These are phyloP conservation scores for Dicyrtoma fusca DNA, from an alignment of 2,888 invertebrate species.

Conservation along the genomic window DNA sequence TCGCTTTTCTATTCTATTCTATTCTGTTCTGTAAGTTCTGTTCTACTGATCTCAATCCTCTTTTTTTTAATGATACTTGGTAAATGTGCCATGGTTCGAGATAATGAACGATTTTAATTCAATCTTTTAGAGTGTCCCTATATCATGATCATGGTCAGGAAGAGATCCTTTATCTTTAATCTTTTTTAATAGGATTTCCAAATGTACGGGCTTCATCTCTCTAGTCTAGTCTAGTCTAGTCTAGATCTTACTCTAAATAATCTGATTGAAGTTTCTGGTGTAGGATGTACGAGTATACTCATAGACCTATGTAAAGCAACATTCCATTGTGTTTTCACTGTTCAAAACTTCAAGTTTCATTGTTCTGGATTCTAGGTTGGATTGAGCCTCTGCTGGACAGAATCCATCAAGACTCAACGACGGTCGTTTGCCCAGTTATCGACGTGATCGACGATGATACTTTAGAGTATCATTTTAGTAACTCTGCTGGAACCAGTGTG, in stretches of 20 bases:
- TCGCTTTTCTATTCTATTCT: no score
- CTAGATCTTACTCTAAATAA: no score
- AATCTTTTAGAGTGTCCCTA: no score
- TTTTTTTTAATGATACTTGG: not conserved
- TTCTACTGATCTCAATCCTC: not conserved
- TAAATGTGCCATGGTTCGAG: no score
- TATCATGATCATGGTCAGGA: not conserved
- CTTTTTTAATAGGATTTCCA: not conserved
- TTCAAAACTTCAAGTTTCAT: not conserved
- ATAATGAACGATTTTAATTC: no score
- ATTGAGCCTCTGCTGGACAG: constrained; percentile 63
- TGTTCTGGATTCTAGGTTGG: constrained; percentile 61
- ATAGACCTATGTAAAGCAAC: no score
- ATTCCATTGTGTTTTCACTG: no score
- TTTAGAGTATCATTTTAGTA: constrained; percentile 61
- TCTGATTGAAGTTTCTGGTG: no score
- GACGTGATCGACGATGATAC: constrained; percentile 62
- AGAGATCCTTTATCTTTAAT: not conserved
- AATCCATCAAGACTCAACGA: constrained; percentile 59
- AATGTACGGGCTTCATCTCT: not conserved
- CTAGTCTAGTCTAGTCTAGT: not conserved
- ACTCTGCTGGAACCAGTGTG: constrained; percentile 59
- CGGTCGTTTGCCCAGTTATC: constrained; percentile 58
- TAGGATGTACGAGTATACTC: no score
- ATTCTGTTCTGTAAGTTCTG: no score